These are phyloP conservation scores for Burhinus oedicnemus DNA, from an alignment of 2,113 vertebrate species.

Conservation along the genomic window DNA sequence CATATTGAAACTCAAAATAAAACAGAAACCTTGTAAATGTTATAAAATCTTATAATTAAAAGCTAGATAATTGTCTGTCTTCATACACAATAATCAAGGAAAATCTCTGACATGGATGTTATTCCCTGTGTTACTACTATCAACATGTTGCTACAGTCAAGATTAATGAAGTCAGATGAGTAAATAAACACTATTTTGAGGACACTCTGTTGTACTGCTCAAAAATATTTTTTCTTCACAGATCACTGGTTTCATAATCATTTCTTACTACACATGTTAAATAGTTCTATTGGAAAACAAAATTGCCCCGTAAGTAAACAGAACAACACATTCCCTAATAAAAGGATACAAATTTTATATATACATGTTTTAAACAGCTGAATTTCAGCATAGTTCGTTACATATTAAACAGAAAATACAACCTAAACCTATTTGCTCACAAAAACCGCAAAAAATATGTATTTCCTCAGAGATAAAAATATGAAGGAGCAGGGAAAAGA, in stretches of 20 bases:
- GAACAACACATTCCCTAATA: background rate
- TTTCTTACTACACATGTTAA: background rate
- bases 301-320: background rate
- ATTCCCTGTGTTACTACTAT: background rate
- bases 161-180: background rate
- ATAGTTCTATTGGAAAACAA: background rate
- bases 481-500: background rate
- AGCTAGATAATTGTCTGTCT: background rate
- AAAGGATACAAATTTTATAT: background rate
- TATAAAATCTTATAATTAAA: background rate
- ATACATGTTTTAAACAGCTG: background rate
- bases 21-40: background rate
- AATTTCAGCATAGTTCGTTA: background rate
- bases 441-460: fast-evolving
- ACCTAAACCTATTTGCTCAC: background rate
- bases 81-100: background rate
- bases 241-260: background rate
- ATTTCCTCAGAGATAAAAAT: slow-evolving; percentile 1
- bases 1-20: background rate
- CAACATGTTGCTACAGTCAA: background rate
- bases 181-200: background rate
- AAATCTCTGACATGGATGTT: background rate
- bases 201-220: background rate
- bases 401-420: background rate
- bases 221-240: background rate